Conservation (phyloP, 1,140 invertebrate species). For the Cyclina sinensis region DNA sequence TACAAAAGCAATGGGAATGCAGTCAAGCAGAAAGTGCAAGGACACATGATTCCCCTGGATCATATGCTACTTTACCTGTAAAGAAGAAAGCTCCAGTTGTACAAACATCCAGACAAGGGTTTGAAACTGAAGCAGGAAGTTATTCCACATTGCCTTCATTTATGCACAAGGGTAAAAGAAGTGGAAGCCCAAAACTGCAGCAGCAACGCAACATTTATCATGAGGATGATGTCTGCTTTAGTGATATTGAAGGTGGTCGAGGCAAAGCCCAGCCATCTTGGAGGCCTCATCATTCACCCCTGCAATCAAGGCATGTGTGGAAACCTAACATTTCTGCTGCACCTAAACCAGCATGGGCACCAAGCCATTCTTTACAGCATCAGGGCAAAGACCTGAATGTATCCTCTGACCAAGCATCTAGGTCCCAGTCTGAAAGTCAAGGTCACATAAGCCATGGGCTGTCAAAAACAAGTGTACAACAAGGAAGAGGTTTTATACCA, state of each 20-base stretch:
- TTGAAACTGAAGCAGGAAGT: slow-evolving; percentile 38
- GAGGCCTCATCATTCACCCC: slow-evolving; percentile 37
- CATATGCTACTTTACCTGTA: slow-evolving; percentile 54
- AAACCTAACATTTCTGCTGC: slow-evolving; percentile 26
- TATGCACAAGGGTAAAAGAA: slow-evolving; percentile 35
- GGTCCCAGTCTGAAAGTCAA: slow-evolving; percentile 38
- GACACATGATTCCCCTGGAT: background rate
- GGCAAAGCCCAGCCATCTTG: slow-evolving; percentile 50
- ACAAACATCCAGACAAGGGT: background rate
- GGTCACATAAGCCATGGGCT: background rate
- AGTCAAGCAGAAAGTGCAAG: background rate
- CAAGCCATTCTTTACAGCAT: background rate
- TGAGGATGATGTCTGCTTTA: slow-evolving; percentile 45
- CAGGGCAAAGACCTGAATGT: background rate
- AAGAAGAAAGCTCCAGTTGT: slow-evolving; percentile 38
- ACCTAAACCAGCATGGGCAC: background rate
- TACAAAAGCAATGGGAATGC: slow-evolving; percentile 29
- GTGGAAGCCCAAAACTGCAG: slow-evolving; percentile 16
- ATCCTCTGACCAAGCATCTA: no score
- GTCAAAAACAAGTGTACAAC: background rate
- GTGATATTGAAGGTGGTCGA: slow-evolving; percentile 62
- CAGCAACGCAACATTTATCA: slow-evolving; percentile 7
- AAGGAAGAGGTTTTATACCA: slow-evolving; percentile 48
- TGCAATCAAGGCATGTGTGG: slow-evolving; percentile 53
- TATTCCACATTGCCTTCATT: slow-evolving; percentile 64